phyloP scores from a whole-genome alignment of 2,113 vertebrate genomes.

The Electrona antarctica region DNA sequence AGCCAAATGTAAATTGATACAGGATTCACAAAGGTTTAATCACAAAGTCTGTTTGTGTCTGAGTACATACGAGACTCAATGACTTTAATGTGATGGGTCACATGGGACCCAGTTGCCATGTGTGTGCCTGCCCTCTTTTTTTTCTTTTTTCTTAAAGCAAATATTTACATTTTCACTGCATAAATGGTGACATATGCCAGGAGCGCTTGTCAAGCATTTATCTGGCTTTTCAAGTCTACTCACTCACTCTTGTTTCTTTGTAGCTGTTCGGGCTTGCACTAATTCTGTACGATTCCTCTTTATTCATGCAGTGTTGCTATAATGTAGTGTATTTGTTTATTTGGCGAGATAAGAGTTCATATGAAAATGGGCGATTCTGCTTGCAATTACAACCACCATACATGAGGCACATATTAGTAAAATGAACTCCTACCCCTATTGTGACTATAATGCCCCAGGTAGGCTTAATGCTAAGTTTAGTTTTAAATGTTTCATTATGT shows the following conservation, averaged over 20 bases:
- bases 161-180: conserved; percentile 36
- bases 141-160: conserved; percentile 30
- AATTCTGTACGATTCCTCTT: neutral
- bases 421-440: neutral
- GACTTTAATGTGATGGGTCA: conserved; percentile 16
- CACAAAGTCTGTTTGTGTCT: conserved; percentile 24
- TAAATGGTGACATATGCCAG: conserved; percentile 32
- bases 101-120: conserved; percentile 12
- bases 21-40: conserved; percentile 40
- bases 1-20: conserved; percentile 18
- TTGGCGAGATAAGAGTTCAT: no score
- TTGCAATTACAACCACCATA: no score
- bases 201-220: conserved; percentile 29
- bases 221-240: conserved; percentile 17
- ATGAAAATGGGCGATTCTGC: no score
- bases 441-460: neutral
- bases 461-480: neutral
- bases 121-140: neutral
- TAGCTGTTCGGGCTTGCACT: conserved; percentile 40
- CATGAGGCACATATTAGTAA: no score
- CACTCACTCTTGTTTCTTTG: conserved; percentile 14
- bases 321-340: no score
- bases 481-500: conserved; percentile 11
- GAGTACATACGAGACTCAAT: conserved; percentile 22
- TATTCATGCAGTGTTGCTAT: no score